A percentile compares a stretch with the other conserved stretches of the same genome.
Conservation (phyloP, 2,113 vertebrate genomes). For the Grantiella picta region DNA sequence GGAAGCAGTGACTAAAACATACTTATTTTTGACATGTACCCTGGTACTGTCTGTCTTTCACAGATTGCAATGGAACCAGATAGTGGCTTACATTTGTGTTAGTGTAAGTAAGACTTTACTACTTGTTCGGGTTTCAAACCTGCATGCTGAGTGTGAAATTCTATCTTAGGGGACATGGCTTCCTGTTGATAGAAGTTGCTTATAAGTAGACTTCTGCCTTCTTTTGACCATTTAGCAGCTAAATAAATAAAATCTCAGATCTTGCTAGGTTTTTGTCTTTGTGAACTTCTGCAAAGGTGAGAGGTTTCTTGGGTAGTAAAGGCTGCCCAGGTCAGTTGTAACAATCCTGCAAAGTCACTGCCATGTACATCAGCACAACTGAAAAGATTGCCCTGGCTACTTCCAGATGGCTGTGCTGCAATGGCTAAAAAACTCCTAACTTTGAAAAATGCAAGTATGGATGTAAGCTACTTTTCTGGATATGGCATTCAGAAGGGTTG, state of each 20-base stretch:
- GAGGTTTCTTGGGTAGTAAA: not conserved
- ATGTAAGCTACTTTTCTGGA: not conserved
- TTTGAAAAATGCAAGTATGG: not conserved
- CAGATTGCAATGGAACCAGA: slow-evolving; percentile 8
- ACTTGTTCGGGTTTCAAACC: not conserved
- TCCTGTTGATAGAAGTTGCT: not conserved
- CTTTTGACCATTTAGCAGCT: not conserved
- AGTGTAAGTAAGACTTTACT: not conserved
- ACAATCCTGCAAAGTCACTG: not conserved
- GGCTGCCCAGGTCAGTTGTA: not conserved
- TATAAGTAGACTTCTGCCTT: slow-evolving; percentile 22
- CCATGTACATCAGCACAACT: not conserved
- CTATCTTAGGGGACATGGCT: not conserved
- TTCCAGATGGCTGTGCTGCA: not conserved
- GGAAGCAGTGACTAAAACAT: slow-evolving; percentile 35
- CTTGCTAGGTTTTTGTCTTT: not conserved
- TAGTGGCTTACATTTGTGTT: not conserved
- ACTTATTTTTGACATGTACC: slow-evolving; percentile 36
- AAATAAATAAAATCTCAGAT: not conserved
- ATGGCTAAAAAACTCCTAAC: not conserved
- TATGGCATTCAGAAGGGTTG: not conserved
- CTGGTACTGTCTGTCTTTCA: slow-evolving; percentile 10
- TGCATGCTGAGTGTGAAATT: not conserved
- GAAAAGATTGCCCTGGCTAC: not conserved
- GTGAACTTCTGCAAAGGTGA: not conserved